phyloP scores from a whole-genome alignment of 1,140 invertebrate species.

The Campoletis sonorensis region DNA sequence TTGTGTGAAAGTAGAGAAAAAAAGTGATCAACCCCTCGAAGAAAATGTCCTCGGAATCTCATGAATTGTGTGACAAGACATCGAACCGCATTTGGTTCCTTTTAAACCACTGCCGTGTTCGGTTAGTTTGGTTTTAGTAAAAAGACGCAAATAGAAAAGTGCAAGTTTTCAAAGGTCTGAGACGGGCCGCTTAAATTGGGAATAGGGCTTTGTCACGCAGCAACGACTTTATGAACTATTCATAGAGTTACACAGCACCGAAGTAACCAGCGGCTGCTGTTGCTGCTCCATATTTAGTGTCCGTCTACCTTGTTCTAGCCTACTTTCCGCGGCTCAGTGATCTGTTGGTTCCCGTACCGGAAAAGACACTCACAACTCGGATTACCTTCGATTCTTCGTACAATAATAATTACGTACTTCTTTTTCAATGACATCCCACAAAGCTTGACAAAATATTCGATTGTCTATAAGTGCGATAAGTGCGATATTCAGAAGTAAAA shows the following conservation, averaged over 20 bases:
- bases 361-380: neutral
- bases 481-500: no score
- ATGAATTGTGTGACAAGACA: no score
- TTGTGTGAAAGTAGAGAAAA: no score
- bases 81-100: no score
- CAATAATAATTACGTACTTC: neutral
- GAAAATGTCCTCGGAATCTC: no score
- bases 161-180: conserved; percentile 25
- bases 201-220: conserved; percentile 24
- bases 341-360: neutral
- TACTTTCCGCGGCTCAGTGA: neutral
- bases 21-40: no score
- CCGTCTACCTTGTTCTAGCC: neutral
- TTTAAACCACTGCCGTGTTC: no score
- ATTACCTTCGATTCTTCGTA: neutral
- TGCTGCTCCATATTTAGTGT: conserved; percentile 7
- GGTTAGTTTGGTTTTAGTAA: no score
- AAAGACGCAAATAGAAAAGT: conserved; percentile 11
- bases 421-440: neutral
- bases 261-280: conserved; percentile 1
- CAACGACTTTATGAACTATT: conserved; percentile 43
- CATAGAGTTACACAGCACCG: conserved; percentile 28
- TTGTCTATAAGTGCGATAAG: no score
- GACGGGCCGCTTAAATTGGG: conserved; percentile 17
- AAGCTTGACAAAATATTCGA: no score